Percentiles rank a stretch among this genome's conserved stretches.
Evolutionary conservation across 2,113 vertebrate species (phyloP).

Genomic region (Nibea albiflora): DNA sequence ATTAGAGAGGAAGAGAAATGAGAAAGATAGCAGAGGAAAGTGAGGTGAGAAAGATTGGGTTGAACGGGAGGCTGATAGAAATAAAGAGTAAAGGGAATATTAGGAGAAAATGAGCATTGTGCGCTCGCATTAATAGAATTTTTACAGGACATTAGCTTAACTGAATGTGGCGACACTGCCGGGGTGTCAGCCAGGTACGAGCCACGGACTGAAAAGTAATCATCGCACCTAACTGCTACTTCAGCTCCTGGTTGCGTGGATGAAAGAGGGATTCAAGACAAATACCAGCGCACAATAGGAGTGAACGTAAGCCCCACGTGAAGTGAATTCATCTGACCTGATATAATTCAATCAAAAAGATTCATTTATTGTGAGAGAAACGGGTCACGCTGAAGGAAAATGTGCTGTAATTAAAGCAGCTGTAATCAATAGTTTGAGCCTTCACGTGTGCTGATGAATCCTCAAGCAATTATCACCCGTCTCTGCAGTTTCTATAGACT

Average conservation of each 20-base stretch:
- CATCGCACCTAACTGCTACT: slow-evolving; percentile 24
- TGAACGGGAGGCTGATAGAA: slow-evolving; percentile 30
- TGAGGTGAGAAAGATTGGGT: slow-evolving; percentile 33
- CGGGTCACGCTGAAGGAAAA: background rate
- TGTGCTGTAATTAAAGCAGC: background rate
- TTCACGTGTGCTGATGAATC: background rate
- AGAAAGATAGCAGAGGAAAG: slow-evolving; percentile 12
- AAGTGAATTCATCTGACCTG: background rate
- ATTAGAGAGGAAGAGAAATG: slow-evolving; percentile 33
- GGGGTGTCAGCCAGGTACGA: slow-evolving; percentile 43
- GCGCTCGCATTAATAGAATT: slow-evolving; percentile 48
- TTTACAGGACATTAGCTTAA: slow-evolving; percentile 68
- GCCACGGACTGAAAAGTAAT: slow-evolving; percentile 40
- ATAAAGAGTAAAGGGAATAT: slow-evolving; percentile 52
- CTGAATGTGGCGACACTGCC: slow-evolving; percentile 42
- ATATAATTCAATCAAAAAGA: background rate
- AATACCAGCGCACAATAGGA: background rate
- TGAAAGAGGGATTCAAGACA: background rate
- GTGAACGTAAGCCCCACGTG: background rate
- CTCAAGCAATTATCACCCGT: background rate
- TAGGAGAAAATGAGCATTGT: slow-evolving; percentile 41
- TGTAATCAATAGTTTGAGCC: background rate
- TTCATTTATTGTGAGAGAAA: background rate
- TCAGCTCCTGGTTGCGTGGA: background rate
- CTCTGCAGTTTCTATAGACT: background rate